Percentiles rank a stretch among this genome's conserved stretches.
Evolutionary conservation across 2,888 invertebrate species (phyloP).

Genomic region (Hyles lineata): DNA sequence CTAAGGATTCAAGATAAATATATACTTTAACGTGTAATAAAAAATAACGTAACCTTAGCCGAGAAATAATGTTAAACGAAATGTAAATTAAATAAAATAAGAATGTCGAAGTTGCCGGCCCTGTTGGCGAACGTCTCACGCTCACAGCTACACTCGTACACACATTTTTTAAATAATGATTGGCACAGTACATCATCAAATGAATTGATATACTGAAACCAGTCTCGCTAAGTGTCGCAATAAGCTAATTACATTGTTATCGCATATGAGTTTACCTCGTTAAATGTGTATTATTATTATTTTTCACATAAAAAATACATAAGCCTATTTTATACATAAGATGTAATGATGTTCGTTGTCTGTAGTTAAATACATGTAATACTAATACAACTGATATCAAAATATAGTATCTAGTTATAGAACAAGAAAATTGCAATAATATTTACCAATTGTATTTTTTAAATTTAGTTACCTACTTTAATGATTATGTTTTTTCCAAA

Average conservation of each 20-base stretch:
- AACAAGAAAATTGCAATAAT: too few relatives aligned
- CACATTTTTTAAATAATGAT: constrained; percentile 71
- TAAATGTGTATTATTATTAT: constrained; percentile 27
- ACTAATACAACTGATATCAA: too few relatives aligned
- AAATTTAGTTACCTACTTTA: not conserved
- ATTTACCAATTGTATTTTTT: not conserved
- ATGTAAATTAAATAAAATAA: constrained; percentile 9
- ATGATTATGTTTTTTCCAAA: not conserved
- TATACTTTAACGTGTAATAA: too few relatives aligned
- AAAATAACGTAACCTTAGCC: too few relatives aligned
- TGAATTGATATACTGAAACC: constrained; percentile 33
- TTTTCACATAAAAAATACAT: not conserved
- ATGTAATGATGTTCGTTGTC: not conserved
- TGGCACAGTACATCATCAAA: constrained; percentile 53
- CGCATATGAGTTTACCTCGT: constrained; percentile 31
- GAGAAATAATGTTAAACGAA: too few relatives aligned
- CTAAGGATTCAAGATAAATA: too few relatives aligned
- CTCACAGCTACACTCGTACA: constrained; percentile 52
- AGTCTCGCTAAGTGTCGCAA: constrained; percentile 33
- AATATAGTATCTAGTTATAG: too few relatives aligned
- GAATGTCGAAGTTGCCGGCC: constrained; percentile 45
- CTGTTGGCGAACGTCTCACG: constrained; percentile 48
- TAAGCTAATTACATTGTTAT: constrained; percentile 38
- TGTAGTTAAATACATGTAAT: too few relatives aligned
- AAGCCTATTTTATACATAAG: not conserved